Evolutionary conservation across 2,888 invertebrate genomes (phyloP).

Genomic region (Spodoptera littoralis): DNA sequence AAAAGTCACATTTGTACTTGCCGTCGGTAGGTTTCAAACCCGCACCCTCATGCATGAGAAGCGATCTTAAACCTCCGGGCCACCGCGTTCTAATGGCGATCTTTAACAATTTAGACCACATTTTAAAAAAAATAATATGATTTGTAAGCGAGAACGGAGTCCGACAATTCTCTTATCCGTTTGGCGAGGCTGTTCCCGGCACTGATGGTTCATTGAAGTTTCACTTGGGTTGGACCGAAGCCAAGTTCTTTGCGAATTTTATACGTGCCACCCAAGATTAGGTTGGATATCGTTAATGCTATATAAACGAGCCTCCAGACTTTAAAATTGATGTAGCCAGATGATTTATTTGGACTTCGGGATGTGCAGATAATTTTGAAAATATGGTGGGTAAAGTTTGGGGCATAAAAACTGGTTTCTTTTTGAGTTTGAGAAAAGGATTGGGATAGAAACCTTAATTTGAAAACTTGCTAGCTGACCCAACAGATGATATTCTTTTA

Average conservation of each 20-base stretch:
- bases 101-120: no score
- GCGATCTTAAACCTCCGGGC: no score
- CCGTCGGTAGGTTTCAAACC: no score
- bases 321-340: slow-evolving; percentile 32
- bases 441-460: no score
- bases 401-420: no score
- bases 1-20: no score
- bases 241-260: slow-evolving; percentile 67
- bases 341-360: slow-evolving; percentile 23
- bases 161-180: slow-evolving; percentile 43
- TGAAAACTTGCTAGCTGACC: no score
- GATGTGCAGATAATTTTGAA: neutral
- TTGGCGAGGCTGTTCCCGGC: slow-evolving; percentile 38
- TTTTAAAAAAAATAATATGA: slow-evolving; percentile 21
- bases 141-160: slow-evolving; percentile 12
- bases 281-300: slow-evolving; percentile 48
- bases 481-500: no score
- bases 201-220: slow-evolving; percentile 70
- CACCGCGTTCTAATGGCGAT: no score
- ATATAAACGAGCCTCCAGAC: slow-evolving; percentile 38
- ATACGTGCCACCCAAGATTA: slow-evolving; percentile 51
- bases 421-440: no score
- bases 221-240: slow-evolving; percentile 71
- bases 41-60: no score
- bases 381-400: neutral